Evolutionary conservation across 2,888 invertebrate genomes (phyloP).

Genomic region (Acrobasis repandana): DNA sequence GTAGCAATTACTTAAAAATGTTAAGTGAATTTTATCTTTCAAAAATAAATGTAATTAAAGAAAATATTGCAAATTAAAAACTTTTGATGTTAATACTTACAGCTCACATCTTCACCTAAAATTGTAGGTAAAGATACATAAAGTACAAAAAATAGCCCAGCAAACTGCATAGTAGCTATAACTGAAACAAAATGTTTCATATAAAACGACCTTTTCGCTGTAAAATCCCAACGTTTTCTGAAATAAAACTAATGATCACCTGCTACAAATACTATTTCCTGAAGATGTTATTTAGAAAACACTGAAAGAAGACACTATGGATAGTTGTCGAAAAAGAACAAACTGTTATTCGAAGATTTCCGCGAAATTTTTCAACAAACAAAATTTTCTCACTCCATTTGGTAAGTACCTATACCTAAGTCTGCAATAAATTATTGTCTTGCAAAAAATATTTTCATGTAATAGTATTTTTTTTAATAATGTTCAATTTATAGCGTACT

Average conservation of each 20-base stretch:
- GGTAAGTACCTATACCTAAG: too few relatives aligned
- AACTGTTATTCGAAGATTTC: conserved; percentile 62
- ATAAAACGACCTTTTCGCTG: conserved; percentile 5
- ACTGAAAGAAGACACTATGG: conserved; percentile 48
- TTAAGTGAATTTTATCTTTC: too few relatives aligned
- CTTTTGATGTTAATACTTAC: conserved; percentile 51
- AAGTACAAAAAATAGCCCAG: conserved; percentile 46
- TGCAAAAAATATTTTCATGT: too few relatives aligned
- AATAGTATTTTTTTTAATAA: too few relatives aligned
- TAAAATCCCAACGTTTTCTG: conserved; percentile 26
- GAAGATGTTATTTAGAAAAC: conserved; percentile 65
- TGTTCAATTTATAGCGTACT: too few relatives aligned
- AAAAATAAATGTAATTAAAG: conserved; percentile 1
- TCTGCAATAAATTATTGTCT: neutral
- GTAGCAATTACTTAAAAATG: too few relatives aligned
- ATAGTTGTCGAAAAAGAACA: conserved; percentile 41
- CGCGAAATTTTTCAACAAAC: conserved; percentile 53
- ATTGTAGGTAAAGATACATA: conserved; percentile 50
- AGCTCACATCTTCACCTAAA: conserved; percentile 70
- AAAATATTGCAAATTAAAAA: conserved; percentile 4
- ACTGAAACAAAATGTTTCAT: conserved; percentile 31
- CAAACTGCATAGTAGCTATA: conserved; percentile 49
- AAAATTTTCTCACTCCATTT: conserved; percentile 20
- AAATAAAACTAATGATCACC: conserved; percentile 25
- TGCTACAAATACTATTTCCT: conserved; percentile 61